Conservation (phyloP, 30 jellyfish, hydroid and myxozoan species). For the Catostylus mosaicus region DNA sequence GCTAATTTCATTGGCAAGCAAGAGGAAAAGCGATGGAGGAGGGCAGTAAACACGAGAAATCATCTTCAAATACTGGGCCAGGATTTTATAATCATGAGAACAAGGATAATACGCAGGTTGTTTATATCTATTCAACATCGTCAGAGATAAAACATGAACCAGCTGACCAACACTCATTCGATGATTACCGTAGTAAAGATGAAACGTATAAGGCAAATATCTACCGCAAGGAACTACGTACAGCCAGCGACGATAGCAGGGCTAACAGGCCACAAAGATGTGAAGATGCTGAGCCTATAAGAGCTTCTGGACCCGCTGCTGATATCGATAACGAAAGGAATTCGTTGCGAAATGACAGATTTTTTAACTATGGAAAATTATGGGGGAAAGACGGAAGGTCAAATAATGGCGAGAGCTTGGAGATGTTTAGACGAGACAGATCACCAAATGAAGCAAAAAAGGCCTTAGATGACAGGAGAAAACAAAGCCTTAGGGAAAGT, state of each 20-base stretch:
- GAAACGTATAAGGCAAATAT: slow-evolving; percentile 16
- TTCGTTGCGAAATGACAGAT: slow-evolving; percentile 1
- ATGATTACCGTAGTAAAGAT: slow-evolving; percentile 13
- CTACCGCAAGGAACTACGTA: slow-evolving; percentile 31
- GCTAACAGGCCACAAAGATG: slow-evolving; percentile 24
- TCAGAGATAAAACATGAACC: slow-evolving; percentile 61
- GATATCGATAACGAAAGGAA: slow-evolving; percentile 16
- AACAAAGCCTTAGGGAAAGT: slow-evolving; percentile 29
- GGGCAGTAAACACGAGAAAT: slow-evolving; percentile 31
- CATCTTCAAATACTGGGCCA: slow-evolving; percentile 21
- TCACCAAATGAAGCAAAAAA: slow-evolving; percentile 25
- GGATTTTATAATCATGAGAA: slow-evolving; percentile 25
- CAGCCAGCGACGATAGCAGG: slow-evolving; percentile 30
- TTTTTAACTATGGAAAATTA: background rate
- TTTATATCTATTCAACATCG: slow-evolving; percentile 44
- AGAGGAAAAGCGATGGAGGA: slow-evolving; percentile 41
- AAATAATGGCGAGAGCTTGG: slow-evolving; percentile 5
- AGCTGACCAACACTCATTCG: slow-evolving; percentile 49
- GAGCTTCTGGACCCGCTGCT: slow-evolving; percentile 11
- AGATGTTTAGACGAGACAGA: slow-evolving; percentile 8
- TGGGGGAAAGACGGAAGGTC: slow-evolving; percentile 29
- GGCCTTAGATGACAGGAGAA: background rate
- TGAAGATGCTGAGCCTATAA: slow-evolving; percentile 6
- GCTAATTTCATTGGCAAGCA: background rate
- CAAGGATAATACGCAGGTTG: slow-evolving; percentile 66